Base-by-base conservation (phyloP, 2,797 vertebrate species). In the Lepilemur septentrionalis region DNA sequence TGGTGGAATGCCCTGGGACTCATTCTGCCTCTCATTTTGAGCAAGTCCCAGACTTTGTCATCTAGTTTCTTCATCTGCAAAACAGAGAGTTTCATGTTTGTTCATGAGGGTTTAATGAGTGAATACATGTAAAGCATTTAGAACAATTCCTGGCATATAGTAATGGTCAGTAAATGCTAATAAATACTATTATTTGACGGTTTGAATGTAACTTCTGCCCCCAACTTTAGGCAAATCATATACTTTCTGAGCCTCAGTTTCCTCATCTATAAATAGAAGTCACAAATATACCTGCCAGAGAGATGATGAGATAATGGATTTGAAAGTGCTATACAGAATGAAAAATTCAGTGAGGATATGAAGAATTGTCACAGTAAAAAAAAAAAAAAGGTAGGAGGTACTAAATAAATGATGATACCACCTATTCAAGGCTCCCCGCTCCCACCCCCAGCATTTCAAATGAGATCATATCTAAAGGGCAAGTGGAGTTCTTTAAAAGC, bases 331-430 rank as follows among this genome's bases (percentile, higher is more conserved):
- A n/a, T 91, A 20, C 70, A 35, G 79, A 86, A 70, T 94, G 55
- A 92, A 93, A 67, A 43, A 59, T 43, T 83, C 92, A 57, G 17
- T 86, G 82, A 92, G 43, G 4, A 92, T 38, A 48, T 59, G 14
- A 95, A 72, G 52, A 92, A 91, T 55, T 86, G 43, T 63, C 59
- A 78, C 9, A 67, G n/a, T 38, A 52, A 52, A 38, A 78, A 78
- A 67, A 41, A 35, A 22, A 67, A 48, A 59, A 35, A 28, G 7
- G 67, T 35, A 10, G 43, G 13, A 23, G 25, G 78, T 57, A 86
- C 7, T 82, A 90, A 95, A 93, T 89, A 90, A 95, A 93, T 89
- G 38, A 91, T 92, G 59, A 93, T 70, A 83, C 41, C 46, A 57
- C 57, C 30, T 94, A 84, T 78, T 89, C 15, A 67, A 79, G 61